Evolutionary conservation across 2,113 vertebrate genomes (phyloP).

Genomic region (Empidonax alnorum): DNA sequence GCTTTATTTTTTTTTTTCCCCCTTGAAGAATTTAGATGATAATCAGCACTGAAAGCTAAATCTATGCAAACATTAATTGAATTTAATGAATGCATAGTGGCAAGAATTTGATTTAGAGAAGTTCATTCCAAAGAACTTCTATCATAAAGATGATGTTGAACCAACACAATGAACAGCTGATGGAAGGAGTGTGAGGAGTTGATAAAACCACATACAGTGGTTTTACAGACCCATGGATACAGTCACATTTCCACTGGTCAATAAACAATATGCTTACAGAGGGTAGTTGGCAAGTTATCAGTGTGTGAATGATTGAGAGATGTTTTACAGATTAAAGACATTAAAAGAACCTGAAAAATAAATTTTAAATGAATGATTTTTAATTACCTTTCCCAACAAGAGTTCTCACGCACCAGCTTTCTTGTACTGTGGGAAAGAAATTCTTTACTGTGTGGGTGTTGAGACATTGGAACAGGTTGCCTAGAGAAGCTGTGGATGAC

Average conservation of each 20-base stretch:
- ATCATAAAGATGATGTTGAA: neutral
- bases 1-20: neutral
- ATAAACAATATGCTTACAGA: neutral
- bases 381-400: neutral
- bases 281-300: neutral
- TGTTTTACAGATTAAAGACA: neutral
- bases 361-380: neutral
- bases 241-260: neutral
- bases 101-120: neutral
- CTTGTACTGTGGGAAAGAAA: neutral
- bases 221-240: neutral
- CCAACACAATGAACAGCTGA: neutral
- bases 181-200: neutral
- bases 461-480: rapidly evolving
- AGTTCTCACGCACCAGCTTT: neutral
- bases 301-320: neutral
- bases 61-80: neutral
- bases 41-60: neutral
- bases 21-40: neutral
- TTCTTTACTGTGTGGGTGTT: neutral
- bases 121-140: neutral
- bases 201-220: neutral
- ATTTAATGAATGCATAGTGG: neutral
- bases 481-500: neutral
- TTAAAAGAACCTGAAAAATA: neutral